A percentile compares a stretch with the other conserved stretches of the same genome.
These are phyloP conservation scores for Catocala fraxini DNA, from an alignment of 2,888 invertebrate species.

Conservation along the genomic window DNA sequence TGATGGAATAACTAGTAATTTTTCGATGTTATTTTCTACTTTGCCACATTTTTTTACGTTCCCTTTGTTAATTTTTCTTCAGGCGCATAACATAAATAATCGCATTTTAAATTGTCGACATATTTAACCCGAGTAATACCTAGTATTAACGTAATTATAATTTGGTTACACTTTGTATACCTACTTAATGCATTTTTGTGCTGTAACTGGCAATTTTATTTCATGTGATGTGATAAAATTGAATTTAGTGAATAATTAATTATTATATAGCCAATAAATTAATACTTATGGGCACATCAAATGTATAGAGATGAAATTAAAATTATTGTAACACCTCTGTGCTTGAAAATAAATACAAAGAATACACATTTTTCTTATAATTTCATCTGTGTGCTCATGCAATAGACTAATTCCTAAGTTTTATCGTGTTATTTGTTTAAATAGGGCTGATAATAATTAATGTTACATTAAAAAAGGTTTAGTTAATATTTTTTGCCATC, in stretches of 20 bases:
- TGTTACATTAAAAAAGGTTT: constrained; percentile 12
- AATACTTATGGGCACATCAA: constrained; percentile 37
- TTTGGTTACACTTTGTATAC: constrained; percentile 49
- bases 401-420: constrained; percentile 27
- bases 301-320: constrained; percentile 32
- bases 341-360: too few relatives aligned
- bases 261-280: constrained; percentile 46
- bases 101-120: constrained; percentile 43
- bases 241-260: constrained; percentile 43
- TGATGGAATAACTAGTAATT: constrained; percentile 53
- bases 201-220: constrained; percentile 51
- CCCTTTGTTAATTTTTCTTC: constrained; percentile 28
- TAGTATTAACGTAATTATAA: constrained; percentile 48
- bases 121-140: constrained; percentile 41
- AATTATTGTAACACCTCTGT: constrained; percentile 14
- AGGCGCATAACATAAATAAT: constrained; percentile 44
- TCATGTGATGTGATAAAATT: constrained; percentile 55
- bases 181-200: constrained; percentile 49
- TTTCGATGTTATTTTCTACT: constrained; percentile 54
- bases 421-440: constrained; percentile 33
- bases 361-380: constrained; percentile 12
- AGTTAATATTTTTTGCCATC: too few relatives aligned
- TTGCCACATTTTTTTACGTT: constrained; percentile 39
- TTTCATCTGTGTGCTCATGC: constrained; percentile 37
- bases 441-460: constrained; percentile 23